Evolutionary conservation across 2,888 invertebrate genomes (phyloP), one percentile per base, ranked within the genome.

Genomic region (Capitulum mitella): DNA sequence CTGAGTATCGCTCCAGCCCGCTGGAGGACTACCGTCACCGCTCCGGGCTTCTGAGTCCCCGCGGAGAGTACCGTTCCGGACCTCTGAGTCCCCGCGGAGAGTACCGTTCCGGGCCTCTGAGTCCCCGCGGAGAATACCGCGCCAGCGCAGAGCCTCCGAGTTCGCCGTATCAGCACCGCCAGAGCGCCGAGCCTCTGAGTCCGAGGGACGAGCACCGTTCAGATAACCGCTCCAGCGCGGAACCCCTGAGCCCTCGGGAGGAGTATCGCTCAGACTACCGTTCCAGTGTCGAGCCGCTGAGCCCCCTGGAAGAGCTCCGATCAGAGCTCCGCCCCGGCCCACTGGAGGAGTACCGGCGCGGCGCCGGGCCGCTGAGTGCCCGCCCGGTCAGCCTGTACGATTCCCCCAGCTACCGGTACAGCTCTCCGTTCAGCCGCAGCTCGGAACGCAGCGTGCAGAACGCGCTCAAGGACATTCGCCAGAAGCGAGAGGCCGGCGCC

Each of bases 401-500:
- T 12, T 43, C 16, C 26, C 37, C 26, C 70, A 40, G 37, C 22
- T 37, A 70, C 26, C 37, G 70, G 22, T 37, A 40, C 70, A 70
- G 70, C 37, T 40, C 70, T 22, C 70, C 70, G 12, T 70, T 40
- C 37, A 40, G 10, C 10, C 70, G 70, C 37, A 40, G 70, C 40
- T 70, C 70, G 12, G 70, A 70, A 40, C 70, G 70, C 37, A 70
- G 70, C 70, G 70, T 70, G 37, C 70, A 70, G 70, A 70, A 22
- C 40, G 70, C 37, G 70, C 70, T 70, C 19, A 29, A 29, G 10
- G 70, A 70, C 70, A 70, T 70, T 26, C 37, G 70, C 1, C 70
- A 70, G 70, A 70, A 70, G 70, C 70, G 70, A 5, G 70, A 70
- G 70, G 14, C 43, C 6, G 43, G 43, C 12, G 43, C 6, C 43